phyloP scores from a whole-genome alignment of 1,140 invertebrate species.

The Tachypleus tridentatus region DNA sequence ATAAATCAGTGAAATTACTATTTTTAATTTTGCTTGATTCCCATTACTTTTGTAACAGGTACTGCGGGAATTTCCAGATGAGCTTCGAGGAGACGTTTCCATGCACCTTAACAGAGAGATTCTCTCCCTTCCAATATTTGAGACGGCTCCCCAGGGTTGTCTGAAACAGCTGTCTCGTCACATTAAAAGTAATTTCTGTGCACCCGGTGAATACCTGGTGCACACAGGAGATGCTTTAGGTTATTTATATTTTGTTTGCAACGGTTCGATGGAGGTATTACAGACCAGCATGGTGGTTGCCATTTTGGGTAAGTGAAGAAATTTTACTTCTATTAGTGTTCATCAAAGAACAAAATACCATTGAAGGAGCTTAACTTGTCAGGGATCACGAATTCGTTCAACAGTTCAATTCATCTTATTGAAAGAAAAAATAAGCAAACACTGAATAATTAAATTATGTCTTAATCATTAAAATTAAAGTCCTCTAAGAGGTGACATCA shows the following conservation, averaged over 20 bases:
- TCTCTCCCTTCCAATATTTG: constrained; percentile 84
- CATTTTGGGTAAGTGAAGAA: constrained; percentile 66
- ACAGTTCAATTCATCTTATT: too few species aligned
- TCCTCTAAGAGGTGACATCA: too few species aligned
- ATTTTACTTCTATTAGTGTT: too few species aligned
- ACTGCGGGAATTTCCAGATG: constrained; percentile 90
- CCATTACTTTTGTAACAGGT: constrained; percentile 46
- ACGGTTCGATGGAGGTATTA: constrained; percentile 96
- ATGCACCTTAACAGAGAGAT: constrained; percentile 92
- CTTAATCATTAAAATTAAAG: too few species aligned
- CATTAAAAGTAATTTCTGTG: constrained; percentile 82
- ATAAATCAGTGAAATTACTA: too few species aligned
- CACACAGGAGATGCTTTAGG: constrained; percentile 93
- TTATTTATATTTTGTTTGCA: constrained; percentile 92
- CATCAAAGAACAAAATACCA: too few species aligned
- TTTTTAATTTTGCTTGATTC: too few species aligned
- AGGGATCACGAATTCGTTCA: too few species aligned
- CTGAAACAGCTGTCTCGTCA: constrained; percentile 79
- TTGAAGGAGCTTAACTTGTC: too few species aligned
- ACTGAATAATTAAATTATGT: too few species aligned
- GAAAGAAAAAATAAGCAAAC: too few species aligned
- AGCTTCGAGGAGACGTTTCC: constrained; percentile 83
- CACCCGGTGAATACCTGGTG: constrained; percentile 91
- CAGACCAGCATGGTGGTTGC: constrained; percentile 97
- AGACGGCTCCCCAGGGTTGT: constrained; percentile 73